These are phyloP conservation scores for Rhopalosiphum maidis DNA, from an alignment of 1,140 invertebrate genomes.

Conservation along the genomic window DNA sequence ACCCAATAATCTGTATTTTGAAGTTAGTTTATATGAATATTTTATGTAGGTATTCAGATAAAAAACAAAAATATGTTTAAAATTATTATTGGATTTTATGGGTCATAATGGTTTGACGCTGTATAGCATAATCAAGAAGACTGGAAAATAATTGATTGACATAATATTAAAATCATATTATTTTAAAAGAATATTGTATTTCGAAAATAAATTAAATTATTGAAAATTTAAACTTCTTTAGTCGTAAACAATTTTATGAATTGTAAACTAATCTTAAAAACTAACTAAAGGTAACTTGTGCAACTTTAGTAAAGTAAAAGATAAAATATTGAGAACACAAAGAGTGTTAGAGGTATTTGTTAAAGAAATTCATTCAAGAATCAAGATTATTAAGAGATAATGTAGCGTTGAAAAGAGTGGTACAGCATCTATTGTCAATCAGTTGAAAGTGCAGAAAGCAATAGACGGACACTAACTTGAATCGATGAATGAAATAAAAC, in stretches of 20 bases:
- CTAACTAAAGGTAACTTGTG: not conserved
- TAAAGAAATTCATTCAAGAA: not conserved
- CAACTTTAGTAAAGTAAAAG: not conserved
- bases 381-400: slow-evolving; percentile 11
- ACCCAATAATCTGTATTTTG: no score
- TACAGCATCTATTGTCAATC: slow-evolving; percentile 29
- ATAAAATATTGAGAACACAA: not conserved
- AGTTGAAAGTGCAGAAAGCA: not conserved
- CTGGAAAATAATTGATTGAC: slow-evolving; percentile 53
- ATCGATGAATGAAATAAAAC: not conserved
- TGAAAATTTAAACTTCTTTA: slow-evolving; percentile 61
- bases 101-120: no score
- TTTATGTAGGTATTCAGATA: no score
- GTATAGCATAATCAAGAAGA: no score
- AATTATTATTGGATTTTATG: no score
- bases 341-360: not conserved
- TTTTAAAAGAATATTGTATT: slow-evolving; percentile 61
- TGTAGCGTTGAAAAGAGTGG: not conserved
- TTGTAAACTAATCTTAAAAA: slow-evolving; percentile 58
- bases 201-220: slow-evolving; percentile 61
- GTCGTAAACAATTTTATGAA: slow-evolving; percentile 61
- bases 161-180: slow-evolving; percentile 58
- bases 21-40: no score
- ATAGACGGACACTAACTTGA: not conserved
- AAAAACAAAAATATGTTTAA: no score